Evolutionary conservation across 1,140 invertebrate species (phyloP), one percentile per base, ranked within the genome.

Genomic region (Papilio machaon): DNA sequence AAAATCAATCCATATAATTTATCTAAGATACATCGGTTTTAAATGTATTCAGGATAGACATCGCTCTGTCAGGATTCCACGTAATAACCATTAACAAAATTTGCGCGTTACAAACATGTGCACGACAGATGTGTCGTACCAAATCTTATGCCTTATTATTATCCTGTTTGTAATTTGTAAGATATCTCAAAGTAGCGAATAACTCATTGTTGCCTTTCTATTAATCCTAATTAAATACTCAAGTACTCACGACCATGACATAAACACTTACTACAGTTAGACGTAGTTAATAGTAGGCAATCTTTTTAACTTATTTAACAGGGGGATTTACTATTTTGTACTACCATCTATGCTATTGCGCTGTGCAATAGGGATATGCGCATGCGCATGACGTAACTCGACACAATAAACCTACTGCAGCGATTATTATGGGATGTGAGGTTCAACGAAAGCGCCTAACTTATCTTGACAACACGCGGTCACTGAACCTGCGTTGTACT

Each of bases 391-490:
- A 76, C 74, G 74, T 76, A 76, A 76, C 74, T 54, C 74, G 74
- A 76, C 74, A 76, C 74, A 76, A 76, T 76, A 76, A 76, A 76
- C 73, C 74, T 52, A 52, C 47, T 52, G 49, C 47, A 35, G 74
- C 43, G 74, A 73, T 73, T 76, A 58, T 78, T 64, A 54, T 49
- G 38, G 79, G 46, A 43, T 76, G 77, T 67, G 74, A 85, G 81
- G 82, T 86, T 82, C 84, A 81, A 84, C 84, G 80, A 81, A 82
- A 80, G 64, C 79, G 67, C 80, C 82, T 81, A 83, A 87, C 64
- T 84, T 88, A 88, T 88, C 86, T 86, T 78, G 84, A 83, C 89
- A 89, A 86, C 85, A 85, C 77, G 85, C 79, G 88, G 86, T 88
- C 91, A 85, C 46, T 90, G 88, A 87, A 87, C 90, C 86, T 83